Evolutionary conservation across 2,797 vertebrate genomes (phyloP).

Genomic region (Mus minutoides): DNA sequence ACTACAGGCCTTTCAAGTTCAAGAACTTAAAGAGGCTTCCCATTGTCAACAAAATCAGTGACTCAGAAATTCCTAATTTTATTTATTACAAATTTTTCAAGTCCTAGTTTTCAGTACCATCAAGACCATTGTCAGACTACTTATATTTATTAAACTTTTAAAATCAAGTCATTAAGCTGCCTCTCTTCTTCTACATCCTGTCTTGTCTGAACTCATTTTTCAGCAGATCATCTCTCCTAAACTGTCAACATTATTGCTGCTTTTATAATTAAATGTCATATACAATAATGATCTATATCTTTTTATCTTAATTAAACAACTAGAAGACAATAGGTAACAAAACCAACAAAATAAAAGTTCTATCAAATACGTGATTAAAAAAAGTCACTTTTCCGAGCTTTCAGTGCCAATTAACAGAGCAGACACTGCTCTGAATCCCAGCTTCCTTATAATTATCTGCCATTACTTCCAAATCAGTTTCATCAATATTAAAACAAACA

Average conservation of each 20-base stretch:
- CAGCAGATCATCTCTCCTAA: background rate
- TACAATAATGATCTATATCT: background rate
- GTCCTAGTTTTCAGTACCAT: conserved; percentile 20
- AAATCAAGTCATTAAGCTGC: background rate
- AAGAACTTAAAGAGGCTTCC: conserved; percentile 40
- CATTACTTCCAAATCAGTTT: background rate
- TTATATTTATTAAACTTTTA: conserved; percentile 43
- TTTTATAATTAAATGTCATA: conserved; percentile 28
- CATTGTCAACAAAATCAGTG: conserved; percentile 43
- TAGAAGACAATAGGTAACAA: background rate
- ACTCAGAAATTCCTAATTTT: conserved; percentile 3
- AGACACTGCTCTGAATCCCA: conserved; percentile 16
- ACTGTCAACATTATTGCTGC: background rate
- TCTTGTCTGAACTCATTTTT: background rate
- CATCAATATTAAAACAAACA: conserved; percentile 22
- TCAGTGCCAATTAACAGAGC: background rate
- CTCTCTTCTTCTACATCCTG: background rate
- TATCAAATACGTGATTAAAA: background rate
- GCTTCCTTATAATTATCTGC: background rate
- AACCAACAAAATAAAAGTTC: background rate
- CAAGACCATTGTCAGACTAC: background rate
- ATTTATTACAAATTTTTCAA: conserved; percentile 21
- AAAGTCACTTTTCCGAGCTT: background rate
- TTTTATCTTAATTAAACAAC: conserved; percentile 16
- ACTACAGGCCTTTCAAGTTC: background rate